These are phyloP conservation scores for Siniperca knerii DNA, from an alignment of 2,113 vertebrate genomes.

Conservation along the genomic window DNA sequence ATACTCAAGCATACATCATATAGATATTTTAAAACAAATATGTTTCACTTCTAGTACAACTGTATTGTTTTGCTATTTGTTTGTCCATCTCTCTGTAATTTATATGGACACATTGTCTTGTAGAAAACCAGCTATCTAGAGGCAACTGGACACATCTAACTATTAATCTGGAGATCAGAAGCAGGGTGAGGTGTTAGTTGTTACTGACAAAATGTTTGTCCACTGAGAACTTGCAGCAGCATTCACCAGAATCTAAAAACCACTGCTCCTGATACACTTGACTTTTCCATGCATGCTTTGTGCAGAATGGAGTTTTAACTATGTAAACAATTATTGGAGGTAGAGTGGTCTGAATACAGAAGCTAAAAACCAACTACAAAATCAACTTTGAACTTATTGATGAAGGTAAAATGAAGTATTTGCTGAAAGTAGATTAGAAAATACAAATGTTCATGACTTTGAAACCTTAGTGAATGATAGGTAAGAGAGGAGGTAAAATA, in stretches of 20 bases:
- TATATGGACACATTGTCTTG: neutral
- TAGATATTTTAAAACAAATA: slow-evolving; percentile 23
- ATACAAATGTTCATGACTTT: neutral
- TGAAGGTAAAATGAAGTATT: neutral
- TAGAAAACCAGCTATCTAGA: neutral
- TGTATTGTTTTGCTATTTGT: slow-evolving; percentile 10
- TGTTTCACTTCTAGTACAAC: neutral
- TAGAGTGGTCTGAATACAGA: no score
- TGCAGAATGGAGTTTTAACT: neutral
- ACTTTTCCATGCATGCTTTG: neutral
- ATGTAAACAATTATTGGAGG: neutral
- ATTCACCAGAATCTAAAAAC: neutral
- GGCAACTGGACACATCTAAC: slow-evolving; percentile 23
- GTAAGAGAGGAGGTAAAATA: no score
- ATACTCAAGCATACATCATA: slow-evolving; percentile 21
- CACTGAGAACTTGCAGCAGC: neutral
- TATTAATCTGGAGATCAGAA: neutral
- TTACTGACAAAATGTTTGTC: neutral
- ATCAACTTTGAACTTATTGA: no score
- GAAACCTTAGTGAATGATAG: neutral
- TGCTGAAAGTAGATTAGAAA: neutral
- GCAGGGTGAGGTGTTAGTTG: neutral
- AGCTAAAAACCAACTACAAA: neutral
- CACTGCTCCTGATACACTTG: neutral
- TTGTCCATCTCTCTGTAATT: neutral